Base-by-base conservation (phyloP, 2,888 invertebrate genomes). In the Thymelicus acteon region DNA sequence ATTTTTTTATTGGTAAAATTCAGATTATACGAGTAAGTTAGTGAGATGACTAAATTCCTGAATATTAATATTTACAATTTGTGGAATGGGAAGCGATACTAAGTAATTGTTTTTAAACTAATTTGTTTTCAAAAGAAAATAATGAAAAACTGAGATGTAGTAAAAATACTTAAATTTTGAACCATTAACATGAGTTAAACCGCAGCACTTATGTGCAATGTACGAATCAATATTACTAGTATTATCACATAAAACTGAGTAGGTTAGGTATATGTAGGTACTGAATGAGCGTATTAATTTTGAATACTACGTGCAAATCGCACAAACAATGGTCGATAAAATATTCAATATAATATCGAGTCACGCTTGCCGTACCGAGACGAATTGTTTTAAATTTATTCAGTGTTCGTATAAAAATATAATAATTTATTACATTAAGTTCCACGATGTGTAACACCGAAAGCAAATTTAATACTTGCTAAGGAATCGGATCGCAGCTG, bases 381-480 rank as follows among this genome's bases (percentile, higher is more conserved):
- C 78, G 75, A 79, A 84, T 82, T 76, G 79, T 74, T 82, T 83
- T 78, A 79, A 76, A 80, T 82, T 80, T 81, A 79, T 74, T 75
- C 75, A 76, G 77, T 74, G 75, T 75, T 72, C 72, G 77, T 78
- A 79, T 73, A 76, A 78, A 79, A 81, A 81, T 69, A 54, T 68
- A 62, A 57, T 68, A 57, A 62, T 60, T 61, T 68, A 62, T 62
- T 62, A 37, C 31, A 68, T 62, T 54, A 68, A 61, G 54, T 61
- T 68, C 67, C 54, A 44, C 54, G n/a, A 44, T 15, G 67, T 61
- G 67, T 61, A 61, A 68, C 15, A 54, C 52, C 31, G 40, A 31
- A 40, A 24, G 49, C 49, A 49, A 60, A 52, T 67, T 40, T 49
- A 48, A 24, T 64, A 10, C 44, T 19, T 19, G 12, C 8, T 13